Evolutionary conservation across 2,797 vertebrate genomes (phyloP), one percentile per base, ranked within the genome.

Genomic region (Neomorphus geoffroyi): DNA sequence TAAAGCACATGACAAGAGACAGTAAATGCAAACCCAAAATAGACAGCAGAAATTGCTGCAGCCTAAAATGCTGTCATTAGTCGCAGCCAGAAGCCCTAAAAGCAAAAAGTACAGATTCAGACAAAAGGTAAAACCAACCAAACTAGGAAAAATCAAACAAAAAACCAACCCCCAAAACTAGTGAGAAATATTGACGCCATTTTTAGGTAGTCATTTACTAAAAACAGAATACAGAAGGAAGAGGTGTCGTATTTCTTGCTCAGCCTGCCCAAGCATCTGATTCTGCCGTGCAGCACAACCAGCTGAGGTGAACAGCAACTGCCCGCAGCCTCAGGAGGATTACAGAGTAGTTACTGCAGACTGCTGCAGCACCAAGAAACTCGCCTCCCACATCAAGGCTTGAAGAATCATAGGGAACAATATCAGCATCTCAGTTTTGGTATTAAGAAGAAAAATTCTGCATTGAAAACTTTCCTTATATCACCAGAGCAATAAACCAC

Each of bases 21-120:
- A 24, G 61, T 37, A 83, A 93, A 94, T 43, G 80, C 54, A 50
- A 92, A 91, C 54, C 70, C 54, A 81, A 88, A 95, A 93, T 23
- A 92, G 80, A 65, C 37, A 88, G 80, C 69, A 88, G 70, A 50
- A 79, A 88, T 75, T 84, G 41, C 62, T 75, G 11, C 2, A 69
- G 70, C 58, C 50, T 58, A 67, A 94, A 96, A 86, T 23, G 64
- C 65, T 32, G 16, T 39, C 74, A 54, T 88, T 72, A 91, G 56
- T 57, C 56, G 35, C 46, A 84, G 41, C 17, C 74, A 93, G 86
- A 79, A 86, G 54, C 39, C 35, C 50, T 81, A 93, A 50, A 14
- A 81, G 70, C 51, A 90, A 60, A 90, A 94, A 46, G 10, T 24
- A 73, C 11, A 35, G 77, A 64, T 54, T 81, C 62, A 81, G 73